Base-by-base conservation (phyloP, 2,888 invertebrate genomes). In the Xanthia icteritia region DNA sequence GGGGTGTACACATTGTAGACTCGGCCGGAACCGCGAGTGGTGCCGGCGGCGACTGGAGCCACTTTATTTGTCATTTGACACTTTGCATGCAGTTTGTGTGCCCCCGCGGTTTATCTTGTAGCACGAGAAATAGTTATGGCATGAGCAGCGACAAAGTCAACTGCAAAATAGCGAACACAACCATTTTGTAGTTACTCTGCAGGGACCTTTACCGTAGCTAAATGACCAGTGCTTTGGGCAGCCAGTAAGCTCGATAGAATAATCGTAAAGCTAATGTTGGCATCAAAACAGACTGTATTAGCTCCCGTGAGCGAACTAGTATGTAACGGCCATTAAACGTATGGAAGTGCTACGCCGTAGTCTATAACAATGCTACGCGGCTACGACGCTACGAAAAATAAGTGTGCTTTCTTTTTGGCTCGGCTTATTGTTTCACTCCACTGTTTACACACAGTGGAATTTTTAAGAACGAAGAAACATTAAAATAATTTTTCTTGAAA, bases 271-370 rank as follows among this genome's bases (percentile, higher is more conserved):
- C n/a, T 70, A 78, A 74, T 66, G 61, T 54, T 63, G 36, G 23
- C 61, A 76, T 68, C 65, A 58, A 54, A 81, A 48, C 63, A 48
- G 61, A 45, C 54, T 23, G 15, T 23, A 69, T 70, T 66, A 80
- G 39, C 13, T 17, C 61, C n/a, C 54, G 63, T 60, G 67, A 56
- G 48, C 31, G 39, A 63, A 69, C 68, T 63, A 90, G 92, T 91
- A 92, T 92, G 91, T 88, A 90, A 89, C 89, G 89, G 87, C 89
- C 88, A 86, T 84, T 82, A 83, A 77, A 87, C 78, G 75, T 77
- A 71, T 82, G 64, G 48, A 67, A 78, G 73, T 85, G 87, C 90
- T 90, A 88, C 89, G 88, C 85, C 86, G 86, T 86, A 87, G 89
- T 76, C 83, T 85, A 86, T 85, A 81, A 88, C 86, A 87, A 87